Evolutionary conservation across 1,140 invertebrate species (phyloP), one percentile per base, ranked within the genome.

Genomic region (Drosophila bocqueti): DNA sequence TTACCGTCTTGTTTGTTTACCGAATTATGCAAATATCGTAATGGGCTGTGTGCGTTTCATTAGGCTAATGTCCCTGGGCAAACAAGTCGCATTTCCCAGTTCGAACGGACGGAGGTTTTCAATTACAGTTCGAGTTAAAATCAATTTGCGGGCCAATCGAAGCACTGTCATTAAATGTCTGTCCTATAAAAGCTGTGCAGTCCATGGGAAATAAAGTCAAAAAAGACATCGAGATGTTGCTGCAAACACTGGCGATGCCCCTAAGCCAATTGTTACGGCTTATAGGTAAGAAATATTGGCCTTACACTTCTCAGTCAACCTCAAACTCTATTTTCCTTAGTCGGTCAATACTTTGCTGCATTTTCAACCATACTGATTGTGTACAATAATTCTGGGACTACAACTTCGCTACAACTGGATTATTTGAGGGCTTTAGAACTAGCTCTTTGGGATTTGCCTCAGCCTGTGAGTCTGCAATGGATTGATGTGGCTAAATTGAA

Each of bases 351-450:
- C 36, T 71, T 92, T 67, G 60, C 73, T 4, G 21, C 61, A 34
- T 61, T 90, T 31, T 79, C 69, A 45, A 91, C 90, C 2, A 59
- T 91, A 21, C 58, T 92, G 64, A 90, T 92, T 50, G 81, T 90
- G 3, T 73, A 87, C 21, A 83, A 87, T 55, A 57, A 74, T 18
- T 61, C 65, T n/a, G 49, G 26, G 3, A 15, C 26, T 4, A n/a
- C 66, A 18, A 78, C 47, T 24, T 29, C 18, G 0, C 38, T 91
- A 4, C 91, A 91, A 36, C 36, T 62, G 26, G 78, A 86, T 4
- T 92, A 92, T 60, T 38, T 92, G 11, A 66, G 75, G 38, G 60
- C 75, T 5, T 38, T 90, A 26, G 62, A 90, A 18, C 34, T 61
- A 13, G 68, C 76, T 3, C 50, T 92, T 6, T 43, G 45, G 16